phyloP scores from a whole-genome alignment of 2,797 vertebrate species.

The Arremon brunneinucha region DNA sequence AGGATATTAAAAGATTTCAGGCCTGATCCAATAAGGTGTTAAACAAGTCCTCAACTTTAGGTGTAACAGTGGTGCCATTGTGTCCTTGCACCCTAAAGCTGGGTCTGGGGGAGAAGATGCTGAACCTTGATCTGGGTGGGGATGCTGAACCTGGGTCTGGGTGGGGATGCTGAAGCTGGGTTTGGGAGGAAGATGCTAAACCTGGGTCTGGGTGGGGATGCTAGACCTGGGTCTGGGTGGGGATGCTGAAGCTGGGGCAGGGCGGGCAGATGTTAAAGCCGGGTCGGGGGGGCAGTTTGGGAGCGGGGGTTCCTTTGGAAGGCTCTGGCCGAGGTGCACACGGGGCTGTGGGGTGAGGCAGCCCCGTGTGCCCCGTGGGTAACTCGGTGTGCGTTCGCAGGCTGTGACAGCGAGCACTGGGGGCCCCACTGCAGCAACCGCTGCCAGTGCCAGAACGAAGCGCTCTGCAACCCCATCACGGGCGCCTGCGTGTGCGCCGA shows the following conservation, averaged over 20 bases:
- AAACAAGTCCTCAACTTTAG: not conserved
- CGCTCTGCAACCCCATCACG: slow-evolving; percentile 98
- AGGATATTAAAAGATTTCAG: slow-evolving; percentile 62
- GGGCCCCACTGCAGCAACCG: slow-evolving; percentile 98
- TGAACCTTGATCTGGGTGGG: not conserved
- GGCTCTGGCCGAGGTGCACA: not conserved
- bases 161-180: accelerated
- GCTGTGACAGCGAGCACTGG: slow-evolving; percentile 96
- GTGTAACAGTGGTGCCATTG: accelerated
- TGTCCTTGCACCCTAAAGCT: not conserved
- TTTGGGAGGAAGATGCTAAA: not conserved
- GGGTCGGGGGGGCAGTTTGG: not conserved
- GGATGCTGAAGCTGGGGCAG: not conserved
- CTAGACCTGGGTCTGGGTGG: accelerated
- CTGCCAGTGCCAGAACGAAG: slow-evolving; percentile 97
- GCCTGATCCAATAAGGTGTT: slow-evolving; percentile 18
- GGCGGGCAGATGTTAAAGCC: no score
- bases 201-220: not conserved
- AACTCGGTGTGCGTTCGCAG: slow-evolving; percentile 69
- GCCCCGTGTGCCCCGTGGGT: not conserved
- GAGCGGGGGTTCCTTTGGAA: not conserved
- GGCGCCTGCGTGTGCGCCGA: slow-evolving; percentile 95
- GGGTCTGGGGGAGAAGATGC: not conserved
- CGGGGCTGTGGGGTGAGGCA: not conserved
- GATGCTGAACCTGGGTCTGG: no score